A percentile compares a stretch with the other conserved stretches of the same genome.
These are phyloP conservation scores for Dryocosmus kuriphilus DNA, from an alignment of 2,888 invertebrate species.

Conservation along the genomic window DNA sequence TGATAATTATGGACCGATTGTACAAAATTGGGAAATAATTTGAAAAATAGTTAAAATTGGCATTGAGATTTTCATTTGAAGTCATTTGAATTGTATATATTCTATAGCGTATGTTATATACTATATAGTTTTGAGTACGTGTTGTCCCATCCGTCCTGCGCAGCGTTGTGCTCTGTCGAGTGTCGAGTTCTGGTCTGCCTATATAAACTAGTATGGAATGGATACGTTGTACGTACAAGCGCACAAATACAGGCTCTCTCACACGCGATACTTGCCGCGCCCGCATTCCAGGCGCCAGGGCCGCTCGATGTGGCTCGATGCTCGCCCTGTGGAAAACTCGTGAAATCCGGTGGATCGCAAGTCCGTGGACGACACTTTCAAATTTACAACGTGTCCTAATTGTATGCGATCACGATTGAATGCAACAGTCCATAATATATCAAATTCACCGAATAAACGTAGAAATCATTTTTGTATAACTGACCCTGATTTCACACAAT, in stretches of 20 bases:
- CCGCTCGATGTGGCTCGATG: constrained; percentile 70
- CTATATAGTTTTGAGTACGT: not conserved
- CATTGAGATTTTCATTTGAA: too few relatives aligned
- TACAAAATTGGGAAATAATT: too few relatives aligned
- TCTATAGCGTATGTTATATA: not conserved
- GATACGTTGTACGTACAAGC: constrained; percentile 42
- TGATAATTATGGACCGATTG: too few relatives aligned
- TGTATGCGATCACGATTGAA: not conserved
- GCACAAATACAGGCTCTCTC: constrained; percentile 58
- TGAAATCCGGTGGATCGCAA: constrained; percentile 66
- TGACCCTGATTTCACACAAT: not conserved
- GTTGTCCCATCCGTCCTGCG: not conserved
- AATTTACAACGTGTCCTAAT: too few relatives aligned
- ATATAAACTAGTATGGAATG: constrained; percentile 38
- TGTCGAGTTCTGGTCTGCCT: constrained; percentile 15
- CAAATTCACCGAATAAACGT: not conserved
- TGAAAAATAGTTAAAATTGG: too few relatives aligned
- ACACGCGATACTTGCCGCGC: constrained; percentile 74
- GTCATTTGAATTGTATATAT: not conserved
- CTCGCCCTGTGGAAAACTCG: constrained; percentile 67
- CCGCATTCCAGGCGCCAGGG: constrained; percentile 77
- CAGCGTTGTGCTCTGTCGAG: constrained; percentile 18
- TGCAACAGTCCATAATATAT: not conserved
- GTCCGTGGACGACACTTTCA: constrained; percentile 47
- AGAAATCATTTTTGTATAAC: not conserved